Conservation (phyloP, 1,140 invertebrate species). For the Tribolium madens region DNA sequence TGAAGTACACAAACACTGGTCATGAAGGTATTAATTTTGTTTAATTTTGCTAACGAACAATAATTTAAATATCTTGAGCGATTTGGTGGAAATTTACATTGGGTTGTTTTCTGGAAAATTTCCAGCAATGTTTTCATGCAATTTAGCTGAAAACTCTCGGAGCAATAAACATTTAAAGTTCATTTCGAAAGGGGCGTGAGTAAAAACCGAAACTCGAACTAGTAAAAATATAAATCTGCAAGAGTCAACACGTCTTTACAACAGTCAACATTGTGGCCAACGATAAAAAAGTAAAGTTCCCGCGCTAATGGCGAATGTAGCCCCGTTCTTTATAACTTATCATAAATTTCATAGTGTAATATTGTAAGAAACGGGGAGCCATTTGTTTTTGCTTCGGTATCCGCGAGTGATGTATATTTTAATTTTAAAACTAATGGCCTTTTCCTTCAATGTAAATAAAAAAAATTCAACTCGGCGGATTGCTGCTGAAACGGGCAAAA, state of each 20-base stretch:
- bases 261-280: conserved; percentile 51
- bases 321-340: conserved; percentile 58
- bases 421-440: conserved; percentile 60
- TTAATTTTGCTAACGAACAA: not conserved
- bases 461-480: conserved; percentile 44
- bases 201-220: conserved; percentile 40
- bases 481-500: conserved; percentile 45
- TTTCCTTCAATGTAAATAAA: conserved; percentile 56
- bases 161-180: conserved; percentile 39
- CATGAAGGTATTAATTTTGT: not conserved
- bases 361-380: conserved; percentile 59
- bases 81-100: conserved; percentile 7
- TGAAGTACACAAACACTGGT: not conserved
- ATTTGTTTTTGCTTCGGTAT: conserved; percentile 61
- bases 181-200: conserved; percentile 27
- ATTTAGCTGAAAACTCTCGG: conserved; percentile 32
- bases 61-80: conserved; percentile 5
- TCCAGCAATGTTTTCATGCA: conserved; percentile 37
- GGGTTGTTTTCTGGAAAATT: conserved; percentile 20
- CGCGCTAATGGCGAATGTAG: conserved; percentile 54
- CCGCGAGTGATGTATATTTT: conserved; percentile 61
- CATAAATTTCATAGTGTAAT: conserved; percentile 62
- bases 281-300: conserved; percentile 55
- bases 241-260: conserved; percentile 56
- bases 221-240: conserved; percentile 52